Conservation (phyloP, 2,888 invertebrate species). For the Mythimna vitellina region DNA sequence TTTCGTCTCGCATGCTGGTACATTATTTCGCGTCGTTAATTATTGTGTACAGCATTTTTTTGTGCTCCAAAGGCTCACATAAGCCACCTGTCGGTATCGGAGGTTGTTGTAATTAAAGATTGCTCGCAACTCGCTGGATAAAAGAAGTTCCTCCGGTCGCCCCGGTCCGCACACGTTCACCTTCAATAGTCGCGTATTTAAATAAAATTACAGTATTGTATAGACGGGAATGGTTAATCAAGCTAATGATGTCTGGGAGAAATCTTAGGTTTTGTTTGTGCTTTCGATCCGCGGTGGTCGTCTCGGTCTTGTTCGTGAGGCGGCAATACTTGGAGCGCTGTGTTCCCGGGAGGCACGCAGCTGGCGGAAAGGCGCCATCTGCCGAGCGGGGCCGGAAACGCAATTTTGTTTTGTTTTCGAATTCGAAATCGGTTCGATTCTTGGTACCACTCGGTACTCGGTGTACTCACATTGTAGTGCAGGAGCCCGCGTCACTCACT, state of each 20-base stretch:
- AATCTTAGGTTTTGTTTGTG: constrained; percentile 52
- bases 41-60: constrained; percentile 86
- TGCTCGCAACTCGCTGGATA: constrained; percentile 71
- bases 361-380: constrained; percentile 91
- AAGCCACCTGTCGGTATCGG: constrained; percentile 86
- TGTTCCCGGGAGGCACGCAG: constrained; percentile 78
- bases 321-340: constrained; percentile 72
- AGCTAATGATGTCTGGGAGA: constrained; percentile 33
- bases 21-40: constrained; percentile 90
- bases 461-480: constrained; percentile 54
- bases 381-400: constrained; percentile 85
- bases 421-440: constrained; percentile 78
- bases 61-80: constrained; percentile 77
- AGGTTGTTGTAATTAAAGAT: constrained; percentile 85
- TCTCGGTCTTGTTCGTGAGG: constrained; percentile 58
- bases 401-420: constrained; percentile 85
- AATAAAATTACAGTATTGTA: constrained; percentile 67
- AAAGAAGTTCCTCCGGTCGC: constrained; percentile 75
- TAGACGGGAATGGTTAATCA: constrained; percentile 53
- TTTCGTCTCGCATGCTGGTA: constrained; percentile 89
- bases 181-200: constrained; percentile 72
- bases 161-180: constrained; percentile 77
- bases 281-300: constrained; percentile 23
- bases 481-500: constrained; percentile 58
- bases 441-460: constrained; percentile 58